phyloP scores from a whole-genome alignment of 1,140 invertebrate species.

The Drosophila mojavensis region DNA sequence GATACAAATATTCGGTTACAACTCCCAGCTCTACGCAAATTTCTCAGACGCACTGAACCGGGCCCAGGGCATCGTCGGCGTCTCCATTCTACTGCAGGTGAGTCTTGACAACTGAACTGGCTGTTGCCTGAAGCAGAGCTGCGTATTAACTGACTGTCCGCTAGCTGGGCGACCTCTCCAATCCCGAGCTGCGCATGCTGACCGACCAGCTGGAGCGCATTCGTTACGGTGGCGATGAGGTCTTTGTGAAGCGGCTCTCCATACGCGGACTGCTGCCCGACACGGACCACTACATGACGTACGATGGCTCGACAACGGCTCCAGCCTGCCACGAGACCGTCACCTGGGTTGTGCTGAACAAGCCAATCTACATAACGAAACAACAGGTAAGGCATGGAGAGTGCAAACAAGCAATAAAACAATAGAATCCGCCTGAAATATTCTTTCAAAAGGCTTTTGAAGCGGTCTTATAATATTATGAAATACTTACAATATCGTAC shows the following conservation, averaged over 20 bases:
- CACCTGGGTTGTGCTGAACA: conserved; percentile 98
- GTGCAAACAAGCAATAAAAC: too few species aligned
- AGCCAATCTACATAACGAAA: conserved; percentile 97
- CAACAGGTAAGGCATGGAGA: conserved; percentile 90
- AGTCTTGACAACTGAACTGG: conserved; percentile 54
- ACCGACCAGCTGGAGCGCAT: conserved; percentile 95
- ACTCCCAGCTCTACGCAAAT: conserved; percentile 96
- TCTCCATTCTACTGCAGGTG: conserved; percentile 94
- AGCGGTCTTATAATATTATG: too few species aligned
- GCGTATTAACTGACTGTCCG: not conserved
- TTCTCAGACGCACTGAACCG: conserved; percentile 94
- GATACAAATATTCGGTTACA: conserved; percentile 97
- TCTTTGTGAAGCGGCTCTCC: conserved; percentile 91
- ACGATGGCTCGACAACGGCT: conserved; percentile 97
- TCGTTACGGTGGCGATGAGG: conserved; percentile 92
- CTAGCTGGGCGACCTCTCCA: conserved; percentile 93
- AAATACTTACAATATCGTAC: too few species aligned
- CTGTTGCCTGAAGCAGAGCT: not conserved
- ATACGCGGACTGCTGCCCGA: conserved; percentile 94
- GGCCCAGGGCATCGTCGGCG: conserved; percentile 94
- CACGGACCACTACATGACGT: conserved; percentile 98
- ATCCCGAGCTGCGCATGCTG: conserved; percentile 93
- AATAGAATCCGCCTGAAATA: too few species aligned
- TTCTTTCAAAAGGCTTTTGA: too few species aligned
- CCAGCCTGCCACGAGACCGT: conserved; percentile 96